These are phyloP conservation scores for Drymonia ruficornis DNA, from an alignment of 2,888 invertebrate species.

Conservation along the genomic window DNA sequence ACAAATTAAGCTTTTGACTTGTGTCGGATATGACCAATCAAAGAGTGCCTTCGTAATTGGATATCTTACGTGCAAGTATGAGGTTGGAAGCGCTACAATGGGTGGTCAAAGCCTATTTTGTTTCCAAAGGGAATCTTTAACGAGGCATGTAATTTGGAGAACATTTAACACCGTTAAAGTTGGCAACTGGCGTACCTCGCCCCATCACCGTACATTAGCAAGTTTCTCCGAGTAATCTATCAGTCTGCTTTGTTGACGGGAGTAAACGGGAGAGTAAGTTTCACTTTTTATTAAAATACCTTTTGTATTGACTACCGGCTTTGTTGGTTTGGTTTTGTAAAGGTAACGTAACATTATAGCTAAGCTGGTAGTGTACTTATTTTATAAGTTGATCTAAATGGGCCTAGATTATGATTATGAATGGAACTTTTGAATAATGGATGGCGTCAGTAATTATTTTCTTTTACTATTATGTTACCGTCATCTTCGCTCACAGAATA, in stretches of 20 bases:
- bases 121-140: slow-evolving; percentile 18
- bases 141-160: slow-evolving; percentile 30
- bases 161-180: slow-evolving; percentile 32
- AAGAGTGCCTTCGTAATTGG: no score
- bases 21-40: no score
- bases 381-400: neutral
- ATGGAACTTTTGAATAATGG: neutral
- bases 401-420: neutral
- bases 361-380: slow-evolving; percentile 19
- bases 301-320: slow-evolving; percentile 19
- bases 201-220: slow-evolving; percentile 35
- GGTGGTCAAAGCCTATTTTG: slow-evolving; percentile 12
- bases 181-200: slow-evolving; percentile 28
- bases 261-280: slow-evolving; percentile 8
- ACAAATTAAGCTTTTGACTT: no score
- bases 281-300: slow-evolving; percentile 24
- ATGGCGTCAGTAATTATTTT: neutral
- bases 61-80: neutral
- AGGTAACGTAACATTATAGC: neutral
- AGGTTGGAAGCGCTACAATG: neutral
- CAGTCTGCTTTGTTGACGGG: slow-evolving; percentile 32
- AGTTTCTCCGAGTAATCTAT: slow-evolving; percentile 36
- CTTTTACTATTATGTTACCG: no score
- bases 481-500: no score
- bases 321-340: slow-evolving; percentile 7